Percentiles rank a stretch among this genome's conserved stretches.
phyloP scores from a whole-genome alignment of 2,797 vertebrate species.

The Squalus acanthias region DNA sequence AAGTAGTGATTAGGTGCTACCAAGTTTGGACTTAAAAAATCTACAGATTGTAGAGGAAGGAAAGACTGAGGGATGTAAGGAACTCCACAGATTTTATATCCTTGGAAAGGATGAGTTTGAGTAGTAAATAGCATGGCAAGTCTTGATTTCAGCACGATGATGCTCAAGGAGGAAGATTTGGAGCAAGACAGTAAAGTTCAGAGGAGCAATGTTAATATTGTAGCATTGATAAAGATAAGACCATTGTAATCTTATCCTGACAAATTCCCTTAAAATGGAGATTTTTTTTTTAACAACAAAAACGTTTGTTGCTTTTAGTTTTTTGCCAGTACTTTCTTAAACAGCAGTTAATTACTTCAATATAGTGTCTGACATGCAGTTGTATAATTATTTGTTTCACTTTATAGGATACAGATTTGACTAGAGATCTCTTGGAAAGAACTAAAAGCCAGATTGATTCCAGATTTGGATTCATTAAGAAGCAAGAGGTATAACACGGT shows the following conservation, averaged over 20 bases:
- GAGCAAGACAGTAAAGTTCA: neutral
- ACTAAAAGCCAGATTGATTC: neutral
- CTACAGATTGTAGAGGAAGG: neutral
- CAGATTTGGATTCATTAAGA: conserved; percentile 17
- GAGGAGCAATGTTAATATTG: neutral
- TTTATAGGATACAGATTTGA: neutral
- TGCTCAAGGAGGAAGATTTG: neutral
- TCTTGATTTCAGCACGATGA: neutral
- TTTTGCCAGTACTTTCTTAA: neutral
- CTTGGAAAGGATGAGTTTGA: neutral
- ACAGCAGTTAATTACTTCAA: neutral
- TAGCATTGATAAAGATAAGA: neutral
- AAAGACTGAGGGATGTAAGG: neutral
- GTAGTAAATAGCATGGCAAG: neutral
- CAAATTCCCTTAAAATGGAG: neutral
- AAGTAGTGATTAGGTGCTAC: neutral
- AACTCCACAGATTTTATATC: neutral
- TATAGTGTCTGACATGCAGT: neutral
- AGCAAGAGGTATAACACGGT: neutral
- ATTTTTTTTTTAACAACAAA: neutral
- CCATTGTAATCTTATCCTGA: neutral
- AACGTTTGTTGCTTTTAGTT: neutral
- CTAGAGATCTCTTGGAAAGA: conserved; percentile 11
- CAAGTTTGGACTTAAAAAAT: neutral
- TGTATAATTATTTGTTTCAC: neutral